Evolutionary conservation across 2,888 invertebrate species (phyloP).

Genomic region (Keiferia lycopersicella): DNA sequence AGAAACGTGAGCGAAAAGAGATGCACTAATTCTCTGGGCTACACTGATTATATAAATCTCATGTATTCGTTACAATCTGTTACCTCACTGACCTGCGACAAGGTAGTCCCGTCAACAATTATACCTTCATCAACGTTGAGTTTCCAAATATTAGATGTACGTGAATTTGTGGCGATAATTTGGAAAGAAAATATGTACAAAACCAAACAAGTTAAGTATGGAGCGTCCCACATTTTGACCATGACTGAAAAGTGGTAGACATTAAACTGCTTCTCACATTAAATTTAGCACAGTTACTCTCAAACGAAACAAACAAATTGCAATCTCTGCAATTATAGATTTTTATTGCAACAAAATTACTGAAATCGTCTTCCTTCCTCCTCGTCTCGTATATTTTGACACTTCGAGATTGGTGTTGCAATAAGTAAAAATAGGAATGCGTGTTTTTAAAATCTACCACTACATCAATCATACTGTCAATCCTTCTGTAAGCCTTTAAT

Average conservation of each 20-base stretch:
- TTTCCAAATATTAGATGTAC: constrained; percentile 92
- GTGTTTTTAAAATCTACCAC: too few species aligned
- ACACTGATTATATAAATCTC: constrained; percentile 65
- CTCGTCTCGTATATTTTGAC: constrained; percentile 52
- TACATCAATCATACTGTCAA: not conserved
- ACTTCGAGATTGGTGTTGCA: constrained; percentile 26
- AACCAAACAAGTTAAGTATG: constrained; percentile 83
- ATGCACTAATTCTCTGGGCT: constrained; percentile 26
- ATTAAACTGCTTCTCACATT: constrained; percentile 38
- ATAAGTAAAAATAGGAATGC: not conserved
- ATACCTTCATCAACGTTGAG: constrained; percentile 88
- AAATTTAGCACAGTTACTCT: constrained; percentile 47
- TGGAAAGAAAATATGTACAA: constrained; percentile 87
- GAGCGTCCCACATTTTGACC: constrained; percentile 79
- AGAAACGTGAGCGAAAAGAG: not conserved
- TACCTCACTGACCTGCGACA: constrained; percentile 74
- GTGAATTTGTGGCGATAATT: constrained; percentile 87
- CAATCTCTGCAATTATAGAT: constrained; percentile 51
- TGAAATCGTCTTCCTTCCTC: constrained; percentile 41
- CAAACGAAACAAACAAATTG: constrained; percentile 50
- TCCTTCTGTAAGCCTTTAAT: constrained; percentile 1
- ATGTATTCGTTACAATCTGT: constrained; percentile 36
- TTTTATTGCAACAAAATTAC: constrained; percentile 49
- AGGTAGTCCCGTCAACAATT: constrained; percentile 84
- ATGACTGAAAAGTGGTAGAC: constrained; percentile 47